Evolutionary conservation across 2,888 invertebrate species (phyloP), one percentile per base, ranked within the genome.

Genomic region (Cremastinae sp.): DNA sequence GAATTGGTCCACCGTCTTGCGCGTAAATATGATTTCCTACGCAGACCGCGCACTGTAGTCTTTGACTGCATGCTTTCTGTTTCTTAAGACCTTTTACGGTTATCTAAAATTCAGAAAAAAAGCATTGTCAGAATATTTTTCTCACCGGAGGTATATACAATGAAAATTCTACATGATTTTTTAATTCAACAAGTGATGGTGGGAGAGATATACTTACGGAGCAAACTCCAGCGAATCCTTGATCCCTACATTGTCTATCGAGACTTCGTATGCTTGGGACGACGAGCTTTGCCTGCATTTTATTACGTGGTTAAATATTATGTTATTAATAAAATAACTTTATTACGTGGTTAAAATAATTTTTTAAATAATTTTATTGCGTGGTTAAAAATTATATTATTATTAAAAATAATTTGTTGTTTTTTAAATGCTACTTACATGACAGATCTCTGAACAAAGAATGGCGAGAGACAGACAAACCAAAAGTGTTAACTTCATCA

Each of bases 161-260:
- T n/a, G n/a, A n/a, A n/a, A n/a, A n/a, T n/a, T n/a, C n/a, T n/a
- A n/a, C n/a, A n/a, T n/a, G n/a, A n/a, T n/a, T n/a, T n/a, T n/a
- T n/a, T n/a, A n/a, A n/a, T n/a, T n/a, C n/a, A n/a, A n/a, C n/a
- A n/a, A n/a, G n/a, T n/a, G n/a, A n/a, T n/a, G n/a, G n/a, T n/a
- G n/a, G n/a, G n/a, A n/a, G n/a, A n/a, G 22, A 22, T 28, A 20
- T 20, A 54, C 54, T 54, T 3, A 54, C 54, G 14, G 34, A 14
- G 16, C 54, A 54, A 12, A 54, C 54, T 54, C 54, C 54, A 4
- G 28, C 28, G 9, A 54, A 54, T 54, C 54, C 54, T 34, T 54
- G 54, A 36, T 54, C 54, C 14, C 28, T 36, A 16, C 54, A 54
- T 22, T 54, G 54, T 9, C 16, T 54, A 1, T 16, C 9, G 0